Evolutionary conservation across 2,797 vertebrate species (phyloP), one percentile per base, ranked within the genome.

Genomic region (Cyprinodon diabolis): DNA sequence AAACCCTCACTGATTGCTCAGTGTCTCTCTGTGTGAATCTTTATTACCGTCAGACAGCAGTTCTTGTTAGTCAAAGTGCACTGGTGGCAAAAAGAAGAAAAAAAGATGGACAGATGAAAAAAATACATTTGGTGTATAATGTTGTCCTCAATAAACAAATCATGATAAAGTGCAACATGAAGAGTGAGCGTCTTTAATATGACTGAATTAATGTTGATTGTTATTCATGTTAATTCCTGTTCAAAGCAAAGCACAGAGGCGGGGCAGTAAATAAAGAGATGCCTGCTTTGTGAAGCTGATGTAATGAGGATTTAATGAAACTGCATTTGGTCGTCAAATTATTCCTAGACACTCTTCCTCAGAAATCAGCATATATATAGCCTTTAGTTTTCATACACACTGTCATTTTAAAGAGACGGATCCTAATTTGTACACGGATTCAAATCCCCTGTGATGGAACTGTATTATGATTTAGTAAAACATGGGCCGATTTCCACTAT

Each of bases 1-100:
- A 89, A 91, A 89, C 1, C 74, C n/a, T 40, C 88, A 91, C 81
- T 88, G 90, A 91, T 91, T 88, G 80, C 79, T 76, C 72, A 74
- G 57, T 78, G 73, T 78, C 77, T 74, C 74, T 76, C 68, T 62
- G 74, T 86, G 87, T 84, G 81, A 84, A 78, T 87, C 91, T 87
- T 86, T 88, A 87, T 89, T 84, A 87, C 74, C 77, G 72, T 74
- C 77, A 68, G 76, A 47, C 75, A 71, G 74, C 81, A 67, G 52
- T 66, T 54, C 43, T 30, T 74, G 76, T 43, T 63, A 21, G 60
- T 90, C 77, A 82, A 15, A 37, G 19, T 54, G 62, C 13, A 74
- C 81, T 85, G 30, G 60, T 30, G 68, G 66, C 70, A 69, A 23
- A n/a, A 67, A 40, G 68, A 45, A 15, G 25, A 15, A 47, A 72